A percentile compares a stretch with the other conserved stretches of the same genome.
Conservation (phyloP, 2,113 vertebrate genomes). For the Brevimyrus niger region DNA sequence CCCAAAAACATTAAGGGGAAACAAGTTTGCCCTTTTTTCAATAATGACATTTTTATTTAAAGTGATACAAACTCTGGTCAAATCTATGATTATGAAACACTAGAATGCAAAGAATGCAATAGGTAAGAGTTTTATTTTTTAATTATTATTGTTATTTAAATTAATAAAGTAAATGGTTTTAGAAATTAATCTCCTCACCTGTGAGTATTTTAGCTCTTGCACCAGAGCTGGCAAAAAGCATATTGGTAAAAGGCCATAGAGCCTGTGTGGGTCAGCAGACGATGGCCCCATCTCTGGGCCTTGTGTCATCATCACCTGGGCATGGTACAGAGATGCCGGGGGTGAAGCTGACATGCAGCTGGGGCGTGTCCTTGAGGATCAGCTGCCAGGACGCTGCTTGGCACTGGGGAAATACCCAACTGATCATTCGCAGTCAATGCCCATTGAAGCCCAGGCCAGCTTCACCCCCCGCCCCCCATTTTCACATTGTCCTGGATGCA, state of each 20-base stretch:
- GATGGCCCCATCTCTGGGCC: background rate
- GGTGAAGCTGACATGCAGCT: background rate
- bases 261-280: background rate
- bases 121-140: background rate
- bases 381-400: background rate
- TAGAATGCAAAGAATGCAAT: background rate
- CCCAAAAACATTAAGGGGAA: background rate
- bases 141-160: background rate
- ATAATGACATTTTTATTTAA: background rate
- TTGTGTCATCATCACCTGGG: background rate
- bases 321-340: background rate
- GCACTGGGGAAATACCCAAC: background rate
- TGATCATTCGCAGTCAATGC: background rate
- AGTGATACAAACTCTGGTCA: background rate
- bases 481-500: no score
- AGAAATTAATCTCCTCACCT: background rate
- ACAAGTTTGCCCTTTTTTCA: background rate
- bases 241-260: background rate
- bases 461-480: no score
- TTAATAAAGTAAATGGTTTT: background rate
- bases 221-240: background rate
- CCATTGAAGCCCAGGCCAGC: background rate
- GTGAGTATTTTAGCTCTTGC: background rate
- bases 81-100: background rate
- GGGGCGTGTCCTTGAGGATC: background rate